Conservation (phyloP, 2,888 invertebrate genomes). For the Minunthozetes semirufus region DNA sequence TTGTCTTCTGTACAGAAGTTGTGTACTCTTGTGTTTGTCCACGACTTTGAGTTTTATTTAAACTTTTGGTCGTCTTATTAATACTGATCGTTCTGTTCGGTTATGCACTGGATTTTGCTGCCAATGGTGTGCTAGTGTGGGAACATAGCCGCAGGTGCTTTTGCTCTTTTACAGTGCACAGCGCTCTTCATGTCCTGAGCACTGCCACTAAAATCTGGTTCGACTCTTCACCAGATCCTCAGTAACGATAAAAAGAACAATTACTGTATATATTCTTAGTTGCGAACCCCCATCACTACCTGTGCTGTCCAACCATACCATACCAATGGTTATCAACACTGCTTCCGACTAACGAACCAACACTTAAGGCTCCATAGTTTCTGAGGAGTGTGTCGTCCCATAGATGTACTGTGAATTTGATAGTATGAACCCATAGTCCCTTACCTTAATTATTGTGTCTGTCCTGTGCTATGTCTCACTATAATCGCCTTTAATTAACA, state of each 20-base stretch:
- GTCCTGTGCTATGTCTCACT: neutral
- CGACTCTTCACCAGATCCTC: slow-evolving; percentile 4
- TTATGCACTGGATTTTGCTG: neutral
- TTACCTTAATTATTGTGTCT: neutral
- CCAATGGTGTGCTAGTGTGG: slow-evolving; percentile 21
- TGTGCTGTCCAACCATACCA: neutral
- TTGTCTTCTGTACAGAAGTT: neutral
- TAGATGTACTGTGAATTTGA: neutral
- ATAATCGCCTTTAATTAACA: slow-evolving; percentile 15
- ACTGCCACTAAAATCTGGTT: neutral
- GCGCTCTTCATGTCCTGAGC: neutral
- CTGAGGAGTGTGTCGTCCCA: slow-evolving; percentile 10
- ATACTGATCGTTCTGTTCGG: neutral
- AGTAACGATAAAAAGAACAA: slow-evolving; percentile 27
- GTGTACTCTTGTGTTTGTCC: too few species aligned
- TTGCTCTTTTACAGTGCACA: slow-evolving; percentile 11
- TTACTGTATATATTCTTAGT: neutral
- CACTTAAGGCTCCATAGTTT: slow-evolving; percentile 19
- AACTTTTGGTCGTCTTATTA: neutral
- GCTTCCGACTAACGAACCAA: slow-evolving; percentile 10
- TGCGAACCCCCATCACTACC: slow-evolving; percentile 3
- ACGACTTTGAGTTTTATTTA: slow-evolving; percentile 1
- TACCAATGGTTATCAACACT: neutral
- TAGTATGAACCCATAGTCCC: too few species aligned
- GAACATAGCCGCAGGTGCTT: slow-evolving; percentile 13